These are phyloP conservation scores for Gastracanthus pulcherrimus DNA, from an alignment of 2,888 invertebrate species.

Conservation along the genomic window DNA sequence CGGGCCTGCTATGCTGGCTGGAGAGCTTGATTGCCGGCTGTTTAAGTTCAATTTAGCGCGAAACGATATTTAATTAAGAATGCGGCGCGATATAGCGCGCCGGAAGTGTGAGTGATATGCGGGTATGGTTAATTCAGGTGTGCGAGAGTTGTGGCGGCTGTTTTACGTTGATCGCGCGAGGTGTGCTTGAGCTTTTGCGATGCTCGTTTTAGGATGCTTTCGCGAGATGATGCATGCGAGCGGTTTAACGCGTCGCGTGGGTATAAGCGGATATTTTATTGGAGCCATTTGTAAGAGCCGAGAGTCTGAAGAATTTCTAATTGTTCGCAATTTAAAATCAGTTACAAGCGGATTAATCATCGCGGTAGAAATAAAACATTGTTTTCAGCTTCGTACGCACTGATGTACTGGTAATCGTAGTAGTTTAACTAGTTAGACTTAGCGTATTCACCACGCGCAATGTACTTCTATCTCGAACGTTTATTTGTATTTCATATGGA, in stretches of 20 bases:
- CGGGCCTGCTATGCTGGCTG: not conserved
- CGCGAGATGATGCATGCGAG: not conserved
- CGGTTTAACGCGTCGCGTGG: not conserved
- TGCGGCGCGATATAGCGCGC: not conserved
- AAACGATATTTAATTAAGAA: slow-evolving; percentile 15
- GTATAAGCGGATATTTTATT: not conserved
- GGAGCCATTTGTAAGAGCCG: not conserved
- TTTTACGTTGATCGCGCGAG: too few species aligned
- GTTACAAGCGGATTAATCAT: too few species aligned
- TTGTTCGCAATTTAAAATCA: not conserved
- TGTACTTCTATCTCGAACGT: too few species aligned
- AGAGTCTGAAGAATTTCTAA: not conserved
- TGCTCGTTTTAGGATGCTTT: not conserved
- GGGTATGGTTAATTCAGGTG: not conserved
- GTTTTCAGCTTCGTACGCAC: too few species aligned
- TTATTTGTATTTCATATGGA: too few species aligned
- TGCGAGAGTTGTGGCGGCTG: too few species aligned
- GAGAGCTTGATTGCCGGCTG: too few species aligned
- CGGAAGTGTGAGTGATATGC: not conserved
- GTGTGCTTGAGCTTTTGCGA: too few species aligned
- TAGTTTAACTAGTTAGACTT: too few species aligned
- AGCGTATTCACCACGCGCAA: too few species aligned
- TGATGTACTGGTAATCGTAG: too few species aligned
- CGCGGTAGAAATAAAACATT: too few species aligned
- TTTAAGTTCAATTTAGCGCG: not conserved